Base-by-base conservation (phyloP, 2,113 vertebrate species). In the Girardinichthys multiradiatus region DNA sequence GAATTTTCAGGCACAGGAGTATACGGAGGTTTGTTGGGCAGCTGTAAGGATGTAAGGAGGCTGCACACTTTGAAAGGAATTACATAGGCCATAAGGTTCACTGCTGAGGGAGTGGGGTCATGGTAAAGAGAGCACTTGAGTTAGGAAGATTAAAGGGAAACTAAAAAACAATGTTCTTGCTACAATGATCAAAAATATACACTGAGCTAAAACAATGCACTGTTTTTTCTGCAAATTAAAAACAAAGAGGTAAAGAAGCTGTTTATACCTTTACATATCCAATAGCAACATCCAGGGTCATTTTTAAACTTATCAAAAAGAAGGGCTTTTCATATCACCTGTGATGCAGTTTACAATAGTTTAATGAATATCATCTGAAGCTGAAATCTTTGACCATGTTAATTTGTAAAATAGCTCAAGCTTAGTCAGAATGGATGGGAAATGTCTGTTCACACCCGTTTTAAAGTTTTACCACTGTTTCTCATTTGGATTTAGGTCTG, bases 51-150 rank as follows among this genome's bases (percentile, higher is more conserved):
- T 26, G 84, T 57, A 28, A 64, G 59, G 59, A 58, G 28, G 54
- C 42, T 35, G 63, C 63, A 21, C 42, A 24, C 66, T 45, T 73
- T 65, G 86, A 54, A 21, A 67, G 58, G 58, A 78, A 64, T 76
- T 75, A 83, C 68, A 73, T 7, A 39, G 64, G 76, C 69, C 30
- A 62, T 64, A 27, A 77, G 75, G 60, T 39, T 70, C 58, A 72
- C 60, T 39, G 48, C 57, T 66, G 39, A 75, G 59, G 62, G 30
- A 86, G 57, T 2, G 4, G 26, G 64, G 70, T 57, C 78, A 85
- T 86, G 70, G 51, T 87, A 84, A 91, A 86, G 45, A 45, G 51
- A 70, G 72, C 57, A 69, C 74, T 70, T 54, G 60, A 81, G 69
- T 54, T 66, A 31, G 76, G 37, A 42, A 33, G 35, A 70, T 27